Evolutionary conservation across 2,888 invertebrate genomes (phyloP).

Genomic region (Cheilosia soror): DNA sequence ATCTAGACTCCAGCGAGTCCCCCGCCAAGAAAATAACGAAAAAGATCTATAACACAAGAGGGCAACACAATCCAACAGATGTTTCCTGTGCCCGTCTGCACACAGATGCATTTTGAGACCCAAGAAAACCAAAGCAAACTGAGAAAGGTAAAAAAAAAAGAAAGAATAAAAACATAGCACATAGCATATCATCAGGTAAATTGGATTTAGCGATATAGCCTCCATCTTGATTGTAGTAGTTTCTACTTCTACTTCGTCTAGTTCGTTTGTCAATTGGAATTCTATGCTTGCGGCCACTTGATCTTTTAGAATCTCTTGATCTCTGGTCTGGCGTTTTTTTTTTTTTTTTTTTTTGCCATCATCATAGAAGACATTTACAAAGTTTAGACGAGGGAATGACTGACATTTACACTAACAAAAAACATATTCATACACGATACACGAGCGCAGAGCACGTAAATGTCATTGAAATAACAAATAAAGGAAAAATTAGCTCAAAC

Average conservation of each 20-base stretch:
- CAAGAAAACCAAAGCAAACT: conserved; percentile 30
- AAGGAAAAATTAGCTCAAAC: conserved; percentile 1
- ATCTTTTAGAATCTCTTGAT: conserved; percentile 38
- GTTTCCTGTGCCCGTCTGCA: conserved; percentile 47
- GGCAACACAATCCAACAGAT: conserved; percentile 50
- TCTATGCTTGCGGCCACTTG: conserved; percentile 9
- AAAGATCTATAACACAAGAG: neutral
- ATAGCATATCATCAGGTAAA: conserved; percentile 36
- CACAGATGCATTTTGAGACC: conserved; percentile 29
- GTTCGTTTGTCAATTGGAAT: conserved; percentile 40
- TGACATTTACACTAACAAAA: conserved; percentile 41
- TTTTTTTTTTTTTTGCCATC: neutral
- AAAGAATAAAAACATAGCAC: neutral
- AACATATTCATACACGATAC: conserved; percentile 20
- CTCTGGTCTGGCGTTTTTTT: neutral
- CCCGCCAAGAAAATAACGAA: conserved; percentile 10
- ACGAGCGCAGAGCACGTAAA: conserved; percentile 33
- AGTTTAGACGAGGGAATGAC: conserved; percentile 1
- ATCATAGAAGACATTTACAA: conserved; percentile 12
- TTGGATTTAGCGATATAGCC: neutral
- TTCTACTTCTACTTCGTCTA: neutral
- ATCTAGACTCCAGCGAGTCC: conserved; percentile 2
- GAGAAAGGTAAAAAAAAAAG: neutral
- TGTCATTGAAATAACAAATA: conserved; percentile 42
- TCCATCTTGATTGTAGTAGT: conserved; percentile 12